These are phyloP conservation scores for Stenopsyche tienmushanensis DNA, from an alignment of 1,140 invertebrate species.

Conservation along the genomic window DNA sequence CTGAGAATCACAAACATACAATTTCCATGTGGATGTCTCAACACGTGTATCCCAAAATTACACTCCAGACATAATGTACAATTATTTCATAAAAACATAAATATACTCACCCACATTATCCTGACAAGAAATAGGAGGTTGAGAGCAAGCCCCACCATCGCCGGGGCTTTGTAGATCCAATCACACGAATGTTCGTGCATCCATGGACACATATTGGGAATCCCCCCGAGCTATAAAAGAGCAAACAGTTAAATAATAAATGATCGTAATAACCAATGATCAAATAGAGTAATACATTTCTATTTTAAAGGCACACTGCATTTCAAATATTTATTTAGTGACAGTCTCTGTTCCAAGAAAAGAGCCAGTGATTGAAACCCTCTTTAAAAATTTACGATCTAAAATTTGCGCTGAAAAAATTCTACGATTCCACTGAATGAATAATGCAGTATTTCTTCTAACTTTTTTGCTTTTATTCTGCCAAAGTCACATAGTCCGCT, in stretches of 20 bases:
- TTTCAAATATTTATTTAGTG: too few species aligned
- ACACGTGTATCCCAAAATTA: too few species aligned
- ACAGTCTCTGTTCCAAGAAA: too few species aligned
- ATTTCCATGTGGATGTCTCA: too few species aligned
- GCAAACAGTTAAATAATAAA: neutral
- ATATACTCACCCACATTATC: conserved; percentile 86
- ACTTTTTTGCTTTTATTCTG: too few species aligned
- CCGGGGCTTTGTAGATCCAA: conserved; percentile 79
- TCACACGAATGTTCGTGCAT: conserved; percentile 71
- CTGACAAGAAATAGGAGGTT: conserved; percentile 86
- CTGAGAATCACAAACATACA: too few species aligned
- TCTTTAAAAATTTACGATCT: neutral
- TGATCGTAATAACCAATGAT: too few species aligned
- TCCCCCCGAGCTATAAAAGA: conserved; percentile 16
- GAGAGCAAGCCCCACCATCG: conserved; percentile 69
- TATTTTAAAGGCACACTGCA: too few species aligned
- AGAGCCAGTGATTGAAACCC: neutral
- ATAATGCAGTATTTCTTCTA: neutral
- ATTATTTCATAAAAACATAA: neutral
- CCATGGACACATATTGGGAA: conserved; percentile 60
- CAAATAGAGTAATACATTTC: too few species aligned
- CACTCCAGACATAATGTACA: too few species aligned
- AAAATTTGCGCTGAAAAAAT: neutral
- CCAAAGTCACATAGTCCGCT: too few species aligned
- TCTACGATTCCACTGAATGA: neutral